Evolutionary conservation across 1,140 invertebrate species (phyloP).

Genomic region (Steinernema khuongi): DNA sequence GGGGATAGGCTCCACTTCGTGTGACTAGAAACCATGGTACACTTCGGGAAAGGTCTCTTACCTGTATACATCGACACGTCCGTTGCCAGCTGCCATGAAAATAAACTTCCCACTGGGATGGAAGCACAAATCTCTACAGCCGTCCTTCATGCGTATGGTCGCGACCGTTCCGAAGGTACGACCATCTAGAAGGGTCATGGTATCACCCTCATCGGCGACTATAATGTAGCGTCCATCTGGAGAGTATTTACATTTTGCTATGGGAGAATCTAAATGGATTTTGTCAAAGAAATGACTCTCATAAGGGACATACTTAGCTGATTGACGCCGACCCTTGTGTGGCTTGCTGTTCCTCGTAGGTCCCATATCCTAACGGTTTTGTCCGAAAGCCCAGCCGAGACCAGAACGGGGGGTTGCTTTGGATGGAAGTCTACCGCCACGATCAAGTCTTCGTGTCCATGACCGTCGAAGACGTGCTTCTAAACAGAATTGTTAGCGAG

Average conservation of each 20-base stretch:
- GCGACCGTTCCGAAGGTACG: background rate
- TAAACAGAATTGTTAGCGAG: background rate
- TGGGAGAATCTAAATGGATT: background rate
- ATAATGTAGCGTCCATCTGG: background rate
- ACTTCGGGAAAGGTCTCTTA: background rate
- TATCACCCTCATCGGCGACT: background rate
- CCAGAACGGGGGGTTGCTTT: background rate
- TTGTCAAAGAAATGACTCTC: background rate
- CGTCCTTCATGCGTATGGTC: background rate
- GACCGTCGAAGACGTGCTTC: background rate
- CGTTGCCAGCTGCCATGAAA: background rate
- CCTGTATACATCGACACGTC: constrained; percentile 1
- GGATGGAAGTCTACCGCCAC: background rate
- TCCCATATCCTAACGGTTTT: background rate
- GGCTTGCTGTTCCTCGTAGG: background rate
- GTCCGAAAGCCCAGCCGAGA: background rate
- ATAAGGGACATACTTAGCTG: background rate
- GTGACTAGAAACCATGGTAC: no score
- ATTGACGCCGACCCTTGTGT: background rate
- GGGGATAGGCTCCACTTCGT: no score
- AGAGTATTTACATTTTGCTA: background rate
- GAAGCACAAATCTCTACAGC: background rate
- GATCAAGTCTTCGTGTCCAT: background rate
- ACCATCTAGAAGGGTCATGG: background rate
- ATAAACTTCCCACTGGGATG: background rate